Base-by-base conservation (phyloP, 1,140 invertebrate species). In the Melitaea cinxia region DNA sequence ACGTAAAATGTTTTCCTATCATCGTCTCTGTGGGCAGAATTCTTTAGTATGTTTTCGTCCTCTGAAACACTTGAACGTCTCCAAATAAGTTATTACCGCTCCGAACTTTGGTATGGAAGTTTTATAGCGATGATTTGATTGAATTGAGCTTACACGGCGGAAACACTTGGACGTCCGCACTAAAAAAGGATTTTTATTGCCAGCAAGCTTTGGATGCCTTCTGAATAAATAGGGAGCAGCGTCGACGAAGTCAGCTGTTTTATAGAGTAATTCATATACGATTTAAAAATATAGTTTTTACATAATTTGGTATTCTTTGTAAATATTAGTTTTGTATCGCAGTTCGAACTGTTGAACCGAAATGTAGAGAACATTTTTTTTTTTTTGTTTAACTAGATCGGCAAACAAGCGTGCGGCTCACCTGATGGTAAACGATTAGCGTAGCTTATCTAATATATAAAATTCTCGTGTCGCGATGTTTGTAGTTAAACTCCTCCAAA, bases 91-190 rank as follows among this genome's bases (percentile, higher is more conserved):
- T 59, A 59, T 50, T 28, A 30, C 57, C 23, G 26, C 49, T 24
- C 30, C 19, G 12, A 56, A 42, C 33, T 39, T 26, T 56, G 23
- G 10, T 56, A 49, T 49, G n/a, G 28, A 59, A 59, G 57, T 59
- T 62, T 62, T 62, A 62, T 39, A 23, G 53, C 37, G 37, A 47
- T 23, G 62, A 62, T 65, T 66, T 65, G 66, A 72, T 72, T 72
- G 66, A 72, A 69, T 65, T 63, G 65, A 65, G 67, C 70, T 66
- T 73, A 64, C 66, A 57, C 59, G 55, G 54, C 63, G 52, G 62
- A 71, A 69, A 63, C 63, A 69, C 52, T 70, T 52, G 57, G 52
- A 62, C 37, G 65, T 49, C 60, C 33, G 63, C 63, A 66, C 63
- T 69, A 66, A 64, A 66, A 68, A 72, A 65, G 62, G 17, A 17